A percentile compares a stretch with the other conserved stretches of the same genome.
Conservation (phyloP, 1,140 invertebrate species). For the Drosophila setifemur region DNA sequence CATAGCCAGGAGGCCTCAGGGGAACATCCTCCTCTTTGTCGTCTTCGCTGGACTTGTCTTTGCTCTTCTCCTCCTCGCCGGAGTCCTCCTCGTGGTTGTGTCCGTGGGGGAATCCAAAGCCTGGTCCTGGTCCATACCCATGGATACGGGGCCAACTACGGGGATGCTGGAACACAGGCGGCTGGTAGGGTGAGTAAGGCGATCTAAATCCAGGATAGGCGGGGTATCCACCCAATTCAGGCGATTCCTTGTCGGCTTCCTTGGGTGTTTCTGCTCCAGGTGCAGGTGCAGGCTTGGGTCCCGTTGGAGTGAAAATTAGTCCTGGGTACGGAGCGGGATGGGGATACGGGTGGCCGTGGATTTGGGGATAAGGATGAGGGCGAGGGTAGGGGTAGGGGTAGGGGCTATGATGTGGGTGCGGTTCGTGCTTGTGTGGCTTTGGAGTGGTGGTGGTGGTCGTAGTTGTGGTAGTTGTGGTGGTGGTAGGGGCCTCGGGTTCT, state of each 20-base stretch:
- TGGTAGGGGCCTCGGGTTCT: conserved; percentile 30
- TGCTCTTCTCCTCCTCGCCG: neutral
- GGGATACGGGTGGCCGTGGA: neutral
- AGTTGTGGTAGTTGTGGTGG: conserved; percentile 20
- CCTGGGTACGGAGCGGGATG: conserved; percentile 1
- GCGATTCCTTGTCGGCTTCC: neutral
- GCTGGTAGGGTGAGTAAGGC: conserved; percentile 31
- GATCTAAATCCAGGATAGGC: conserved; percentile 21
- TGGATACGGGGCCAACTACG: neutral
- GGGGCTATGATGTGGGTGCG: conserved; percentile 1
- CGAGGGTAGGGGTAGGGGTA: neutral
- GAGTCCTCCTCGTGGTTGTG: conserved; percentile 9
- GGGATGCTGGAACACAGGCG: neutral
- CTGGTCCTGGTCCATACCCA: neutral
- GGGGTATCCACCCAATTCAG: conserved; percentile 5
- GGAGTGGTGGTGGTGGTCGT: conserved; percentile 33
- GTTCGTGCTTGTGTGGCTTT: conserved; percentile 25
- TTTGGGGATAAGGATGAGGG: neutral
- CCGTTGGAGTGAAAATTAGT: neutral
- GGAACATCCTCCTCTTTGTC: conserved; percentile 19
- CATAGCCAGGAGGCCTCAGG: conserved; percentile 22
- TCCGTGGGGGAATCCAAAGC: neutral
- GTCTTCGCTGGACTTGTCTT: neutral
- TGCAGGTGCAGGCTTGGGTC: neutral
- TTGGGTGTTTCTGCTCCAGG: neutral